Conservation (phyloP, 2,888 invertebrate species). For the Drosophila parthenogenetica region DNA sequence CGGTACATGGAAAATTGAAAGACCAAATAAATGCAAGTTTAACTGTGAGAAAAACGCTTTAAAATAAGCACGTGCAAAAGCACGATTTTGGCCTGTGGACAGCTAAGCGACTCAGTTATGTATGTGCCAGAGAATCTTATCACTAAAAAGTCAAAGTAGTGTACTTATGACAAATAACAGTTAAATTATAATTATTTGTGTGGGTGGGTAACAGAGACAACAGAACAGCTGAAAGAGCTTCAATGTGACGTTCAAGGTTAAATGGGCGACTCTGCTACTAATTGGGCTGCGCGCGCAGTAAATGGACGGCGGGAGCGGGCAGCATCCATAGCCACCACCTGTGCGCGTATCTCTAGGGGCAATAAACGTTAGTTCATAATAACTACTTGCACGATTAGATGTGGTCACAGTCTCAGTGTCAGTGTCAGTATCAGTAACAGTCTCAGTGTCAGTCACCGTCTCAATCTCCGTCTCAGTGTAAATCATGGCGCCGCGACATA, state of each 20-base stretch:
- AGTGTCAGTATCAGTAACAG: not conserved
- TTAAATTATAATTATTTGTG: slow-evolving; percentile 15
- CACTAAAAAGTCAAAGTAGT: slow-evolving; percentile 8
- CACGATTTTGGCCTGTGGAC: slow-evolving; percentile 4
- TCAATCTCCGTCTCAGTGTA: slow-evolving; percentile 5
- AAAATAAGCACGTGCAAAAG: not conserved
- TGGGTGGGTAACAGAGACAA: not conserved
- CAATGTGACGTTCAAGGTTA: slow-evolving; percentile 72
- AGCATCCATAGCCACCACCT: slow-evolving; percentile 27
- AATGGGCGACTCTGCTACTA: slow-evolving; percentile 38
- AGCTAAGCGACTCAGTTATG: not conserved
- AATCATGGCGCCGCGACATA: slow-evolving; percentile 66
- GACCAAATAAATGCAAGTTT: not conserved
- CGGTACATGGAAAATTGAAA: no score
- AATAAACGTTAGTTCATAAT: slow-evolving; percentile 9
- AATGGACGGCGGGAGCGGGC: no score
- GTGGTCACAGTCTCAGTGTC: slow-evolving; percentile 4
- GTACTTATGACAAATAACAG: slow-evolving; percentile 12
- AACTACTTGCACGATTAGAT: slow-evolving; percentile 22
- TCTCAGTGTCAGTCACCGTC: not conserved
- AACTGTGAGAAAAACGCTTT: not conserved
- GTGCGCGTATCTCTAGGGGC: slow-evolving; percentile 1
- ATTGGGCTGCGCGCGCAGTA: slow-evolving; percentile 67
- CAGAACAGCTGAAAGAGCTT: slow-evolving; percentile 16
- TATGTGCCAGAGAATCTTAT: slow-evolving; percentile 18